These are phyloP conservation scores for Ageneiosus marmoratus DNA, from an alignment of 2,113 vertebrate genomes.

Conservation along the genomic window DNA sequence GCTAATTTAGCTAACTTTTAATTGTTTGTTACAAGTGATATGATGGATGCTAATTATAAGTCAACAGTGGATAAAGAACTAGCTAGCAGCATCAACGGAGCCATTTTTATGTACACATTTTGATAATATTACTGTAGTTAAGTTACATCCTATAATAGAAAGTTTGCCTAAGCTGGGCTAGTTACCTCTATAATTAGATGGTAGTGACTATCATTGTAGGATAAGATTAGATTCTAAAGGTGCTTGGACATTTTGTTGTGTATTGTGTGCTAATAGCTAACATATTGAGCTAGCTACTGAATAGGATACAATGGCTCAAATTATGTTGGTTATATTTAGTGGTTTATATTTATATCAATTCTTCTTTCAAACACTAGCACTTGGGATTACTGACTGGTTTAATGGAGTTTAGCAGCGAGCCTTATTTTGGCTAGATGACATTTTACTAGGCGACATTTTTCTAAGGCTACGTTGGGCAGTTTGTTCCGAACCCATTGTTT, in stretches of 20 bases:
- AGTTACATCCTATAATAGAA: neutral
- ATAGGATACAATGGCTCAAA: neutral
- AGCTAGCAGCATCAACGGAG: neutral
- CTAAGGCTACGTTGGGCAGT: neutral
- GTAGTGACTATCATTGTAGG: neutral
- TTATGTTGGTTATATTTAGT: neutral
- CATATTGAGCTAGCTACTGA: neutral
- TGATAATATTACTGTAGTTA: neutral
- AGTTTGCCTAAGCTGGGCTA: neutral
- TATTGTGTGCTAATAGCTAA: neutral
- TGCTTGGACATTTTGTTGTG: neutral
- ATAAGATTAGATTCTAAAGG: neutral
- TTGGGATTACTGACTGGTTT: neutral
- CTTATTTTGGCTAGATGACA: neutral
- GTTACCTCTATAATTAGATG: neutral
- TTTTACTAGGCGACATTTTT: conserved; percentile 6
- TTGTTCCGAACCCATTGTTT: conserved; percentile 13
- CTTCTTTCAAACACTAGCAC: neutral
- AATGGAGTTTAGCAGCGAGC: neutral
- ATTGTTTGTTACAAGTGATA: neutral
- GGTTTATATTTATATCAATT: neutral
- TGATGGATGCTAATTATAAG: neutral
- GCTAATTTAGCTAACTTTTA: neutral
- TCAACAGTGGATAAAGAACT: too few species aligned
- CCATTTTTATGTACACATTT: neutral